Conservation (phyloP, 2,113 vertebrate species). For the Girardinichthys multiradiatus region DNA sequence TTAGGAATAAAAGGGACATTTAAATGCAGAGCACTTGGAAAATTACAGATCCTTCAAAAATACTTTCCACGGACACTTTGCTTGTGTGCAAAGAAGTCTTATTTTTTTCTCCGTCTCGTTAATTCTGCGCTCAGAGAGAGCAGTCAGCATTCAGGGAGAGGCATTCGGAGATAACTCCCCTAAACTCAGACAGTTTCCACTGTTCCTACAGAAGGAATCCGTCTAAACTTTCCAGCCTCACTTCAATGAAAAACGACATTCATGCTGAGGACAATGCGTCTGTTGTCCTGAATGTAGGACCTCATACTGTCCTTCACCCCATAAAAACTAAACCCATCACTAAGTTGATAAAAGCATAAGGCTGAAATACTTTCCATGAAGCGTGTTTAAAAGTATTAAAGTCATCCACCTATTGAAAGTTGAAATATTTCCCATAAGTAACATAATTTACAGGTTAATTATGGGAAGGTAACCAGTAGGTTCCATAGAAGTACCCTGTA, state of each 20-base stretch:
- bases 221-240: slow-evolving; percentile 9
- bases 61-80: slow-evolving; percentile 90
- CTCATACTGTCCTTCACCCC: slow-evolving; percentile 1
- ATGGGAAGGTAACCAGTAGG: too few species aligned
- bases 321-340: background rate
- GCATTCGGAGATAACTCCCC: slow-evolving; percentile 25
- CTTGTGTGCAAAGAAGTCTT: slow-evolving; percentile 71
- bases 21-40: slow-evolving; percentile 95
- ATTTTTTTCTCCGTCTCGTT: slow-evolving; percentile 88
- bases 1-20: slow-evolving; percentile 98
- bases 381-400: too few species aligned
- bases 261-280: slow-evolving; percentile 27
- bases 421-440: too few species aligned
- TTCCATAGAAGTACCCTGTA: too few species aligned
- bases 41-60: slow-evolving; percentile 94
- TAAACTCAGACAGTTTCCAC: slow-evolving; percentile 70
- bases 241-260: slow-evolving; percentile 35
- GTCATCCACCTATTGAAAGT: too few species aligned
- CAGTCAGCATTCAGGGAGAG: slow-evolving; percentile 74
- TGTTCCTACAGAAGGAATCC: slow-evolving; percentile 80
- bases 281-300: slow-evolving; percentile 23
- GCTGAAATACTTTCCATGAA: background rate
- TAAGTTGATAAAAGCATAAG: background rate
- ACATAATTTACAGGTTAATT: too few species aligned
- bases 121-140: slow-evolving; percentile 92